phyloP scores from a whole-genome alignment of 2,113 vertebrate genomes.

The Platysteira castanea region DNA sequence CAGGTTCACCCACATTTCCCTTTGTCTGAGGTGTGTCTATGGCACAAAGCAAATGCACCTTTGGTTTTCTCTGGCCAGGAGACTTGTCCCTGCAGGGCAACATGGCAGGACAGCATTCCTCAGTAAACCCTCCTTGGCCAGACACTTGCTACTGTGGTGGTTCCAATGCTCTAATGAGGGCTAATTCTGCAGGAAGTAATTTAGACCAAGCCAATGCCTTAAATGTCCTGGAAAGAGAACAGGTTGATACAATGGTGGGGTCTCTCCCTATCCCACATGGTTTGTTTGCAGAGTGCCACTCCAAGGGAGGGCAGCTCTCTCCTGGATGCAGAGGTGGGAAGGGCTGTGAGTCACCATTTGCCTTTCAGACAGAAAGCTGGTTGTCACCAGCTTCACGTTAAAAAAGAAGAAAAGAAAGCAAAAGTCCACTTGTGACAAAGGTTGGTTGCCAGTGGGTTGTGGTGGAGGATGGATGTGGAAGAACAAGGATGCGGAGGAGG shows the following conservation, averaged over 20 bases:
- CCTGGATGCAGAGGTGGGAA: background rate
- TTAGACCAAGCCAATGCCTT: background rate
- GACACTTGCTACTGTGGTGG: background rate
- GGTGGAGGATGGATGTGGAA: background rate
- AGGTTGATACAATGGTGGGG: rapidly evolving
- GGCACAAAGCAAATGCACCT: background rate
- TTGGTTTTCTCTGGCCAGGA: background rate
- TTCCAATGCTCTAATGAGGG: background rate
- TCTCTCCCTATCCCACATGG: rapidly evolving
- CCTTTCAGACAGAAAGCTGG: background rate
- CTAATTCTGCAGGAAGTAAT: background rate
- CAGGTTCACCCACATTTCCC: background rate
- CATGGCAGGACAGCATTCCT: background rate
- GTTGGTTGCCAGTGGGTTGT: background rate
- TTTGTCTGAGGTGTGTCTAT: rapidly evolving
- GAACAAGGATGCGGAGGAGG: background rate
- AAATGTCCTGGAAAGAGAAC: background rate
- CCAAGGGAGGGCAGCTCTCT: background rate
- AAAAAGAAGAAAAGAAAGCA: background rate
- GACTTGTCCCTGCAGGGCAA: background rate
- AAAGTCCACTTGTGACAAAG: background rate
- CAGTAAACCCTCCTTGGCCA: background rate
- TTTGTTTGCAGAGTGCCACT: background rate
- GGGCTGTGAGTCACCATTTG: background rate
- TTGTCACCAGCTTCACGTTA: background rate